These are phyloP conservation scores for Coenobita brevimanus DNA, from an alignment of 1,140 invertebrate genomes.

Conservation along the genomic window DNA sequence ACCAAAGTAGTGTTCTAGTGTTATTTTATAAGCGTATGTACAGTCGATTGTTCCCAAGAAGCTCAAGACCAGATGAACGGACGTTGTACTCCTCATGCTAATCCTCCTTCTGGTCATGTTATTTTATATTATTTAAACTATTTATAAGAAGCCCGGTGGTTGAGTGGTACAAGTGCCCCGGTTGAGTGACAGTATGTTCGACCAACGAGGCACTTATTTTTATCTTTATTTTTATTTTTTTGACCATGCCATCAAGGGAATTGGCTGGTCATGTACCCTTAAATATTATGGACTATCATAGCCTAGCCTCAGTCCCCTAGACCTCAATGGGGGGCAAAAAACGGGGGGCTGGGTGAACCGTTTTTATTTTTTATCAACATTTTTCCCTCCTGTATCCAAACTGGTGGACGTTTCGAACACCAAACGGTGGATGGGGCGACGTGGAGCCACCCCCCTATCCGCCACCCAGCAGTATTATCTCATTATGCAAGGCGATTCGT, in stretches of 20 bases:
- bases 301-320: no score
- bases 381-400: no score
- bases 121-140: conserved; percentile 52
- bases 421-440: no score
- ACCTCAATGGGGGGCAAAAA: no score
- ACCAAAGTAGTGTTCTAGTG: conserved; percentile 54
- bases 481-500: conserved; percentile 45
- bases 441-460: not conserved
- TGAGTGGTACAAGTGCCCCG: conserved; percentile 13
- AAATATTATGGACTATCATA: no score
- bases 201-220: not conserved
- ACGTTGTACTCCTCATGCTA: conserved; percentile 40
- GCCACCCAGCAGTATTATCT: conserved; percentile 60
- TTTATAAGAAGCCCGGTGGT: conserved; percentile 31
- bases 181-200: conserved; percentile 3
- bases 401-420: no score
- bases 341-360: no score
- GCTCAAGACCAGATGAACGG: conserved; percentile 30
- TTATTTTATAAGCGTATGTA: not conserved
- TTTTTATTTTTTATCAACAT: no score
- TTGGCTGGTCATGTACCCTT: no score
- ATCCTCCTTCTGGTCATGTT: conserved; percentile 60
- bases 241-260: no score
- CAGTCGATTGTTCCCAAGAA: not conserved
- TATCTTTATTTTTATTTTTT: not conserved